Conservation (phyloP, 2,888 invertebrate species). For the Hermaeophaga mercurialis region DNA sequence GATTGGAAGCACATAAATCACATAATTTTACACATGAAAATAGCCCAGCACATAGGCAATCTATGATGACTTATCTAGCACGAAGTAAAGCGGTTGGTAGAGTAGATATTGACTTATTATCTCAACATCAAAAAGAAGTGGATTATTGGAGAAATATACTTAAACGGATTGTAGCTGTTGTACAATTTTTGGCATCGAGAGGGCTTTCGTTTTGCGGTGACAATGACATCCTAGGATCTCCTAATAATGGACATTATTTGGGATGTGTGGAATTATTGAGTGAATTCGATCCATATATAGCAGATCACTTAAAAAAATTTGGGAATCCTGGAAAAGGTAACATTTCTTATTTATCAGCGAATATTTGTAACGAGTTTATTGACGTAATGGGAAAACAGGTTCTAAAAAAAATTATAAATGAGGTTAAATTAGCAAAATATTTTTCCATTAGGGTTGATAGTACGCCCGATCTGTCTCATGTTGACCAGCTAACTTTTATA, state of each 20-base stretch:
- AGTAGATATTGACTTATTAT: too few relatives aligned
- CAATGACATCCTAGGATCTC: background rate
- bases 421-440: background rate
- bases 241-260: background rate
- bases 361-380: background rate
- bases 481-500: too few relatives aligned
- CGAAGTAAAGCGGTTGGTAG: too few relatives aligned
- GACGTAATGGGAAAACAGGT: background rate
- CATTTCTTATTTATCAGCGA: slow-evolving; percentile 2
- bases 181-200: background rate
- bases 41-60: too few relatives aligned
- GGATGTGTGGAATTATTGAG: background rate
- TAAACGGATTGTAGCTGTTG: background rate
- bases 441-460: too few relatives aligned
- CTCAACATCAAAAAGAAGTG: background rate
- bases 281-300: background rate
- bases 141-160: background rate
- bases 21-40: too few relatives aligned
- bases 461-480: too few relatives aligned
- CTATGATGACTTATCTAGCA: too few relatives aligned
- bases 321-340: slow-evolving; percentile 7
- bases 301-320: background rate
- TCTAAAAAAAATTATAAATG: background rate
- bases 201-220: background rate
- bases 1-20: too few relatives aligned